Percentiles rank a stretch among this genome's conserved stretches.
Evolutionary conservation across 1,140 invertebrate genomes (phyloP).

Genomic region (Trichonephila inaurata): DNA sequence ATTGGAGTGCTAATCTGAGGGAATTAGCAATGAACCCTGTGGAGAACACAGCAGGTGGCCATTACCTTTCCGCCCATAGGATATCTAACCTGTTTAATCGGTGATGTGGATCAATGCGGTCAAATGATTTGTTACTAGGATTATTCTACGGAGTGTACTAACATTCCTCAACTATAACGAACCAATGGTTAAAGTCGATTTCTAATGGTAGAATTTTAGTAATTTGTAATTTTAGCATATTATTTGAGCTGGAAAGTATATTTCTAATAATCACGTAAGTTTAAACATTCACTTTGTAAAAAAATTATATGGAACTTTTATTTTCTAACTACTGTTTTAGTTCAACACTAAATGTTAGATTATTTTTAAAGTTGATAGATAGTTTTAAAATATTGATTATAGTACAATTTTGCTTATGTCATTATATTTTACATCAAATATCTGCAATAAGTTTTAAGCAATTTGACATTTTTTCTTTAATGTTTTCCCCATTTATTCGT

Average conservation of each 20-base stretch:
- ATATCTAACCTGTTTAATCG: constrained; percentile 1
- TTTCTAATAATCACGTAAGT: no score
- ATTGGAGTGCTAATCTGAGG: not conserved
- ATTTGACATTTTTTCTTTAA: no score
- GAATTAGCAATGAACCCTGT: constrained; percentile 11
- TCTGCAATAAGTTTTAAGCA: no score
- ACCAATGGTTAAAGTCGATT: not conserved
- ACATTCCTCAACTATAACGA: not conserved
- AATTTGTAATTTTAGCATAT: not conserved
- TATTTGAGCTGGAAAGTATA: not conserved
- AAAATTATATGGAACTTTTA: no score
- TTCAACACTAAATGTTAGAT: no score
- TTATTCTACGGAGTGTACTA: not conserved
- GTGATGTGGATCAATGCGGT: not conserved
- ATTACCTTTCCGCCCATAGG: not conserved
- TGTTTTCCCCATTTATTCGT: no score
- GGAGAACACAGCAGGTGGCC: not conserved
- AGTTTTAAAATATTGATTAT: no score
- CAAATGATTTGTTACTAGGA: constrained; percentile 5
- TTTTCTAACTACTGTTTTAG: no score
- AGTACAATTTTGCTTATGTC: no score
- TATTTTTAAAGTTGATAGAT: no score
- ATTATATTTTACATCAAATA: no score
- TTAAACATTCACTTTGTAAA: no score
- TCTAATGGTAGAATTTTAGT: not conserved